These are phyloP conservation scores for Hylaea fasciaria DNA, from an alignment of 2,888 invertebrate species.

Conservation along the genomic window DNA sequence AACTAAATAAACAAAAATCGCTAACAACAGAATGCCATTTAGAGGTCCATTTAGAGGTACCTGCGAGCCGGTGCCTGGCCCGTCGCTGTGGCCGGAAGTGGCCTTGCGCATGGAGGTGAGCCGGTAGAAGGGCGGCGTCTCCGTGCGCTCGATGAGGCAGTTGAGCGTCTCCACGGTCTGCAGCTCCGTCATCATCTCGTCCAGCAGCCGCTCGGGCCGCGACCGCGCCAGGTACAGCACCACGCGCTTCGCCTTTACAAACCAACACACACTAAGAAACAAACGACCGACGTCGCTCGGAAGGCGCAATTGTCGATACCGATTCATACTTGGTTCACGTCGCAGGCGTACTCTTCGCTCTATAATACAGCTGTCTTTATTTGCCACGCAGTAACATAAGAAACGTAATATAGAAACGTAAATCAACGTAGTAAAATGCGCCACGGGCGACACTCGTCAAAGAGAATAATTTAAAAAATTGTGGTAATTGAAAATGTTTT, in stretches of 20 bases:
- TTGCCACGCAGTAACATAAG: too few relatives aligned
- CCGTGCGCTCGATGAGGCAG: constrained; percentile 97
- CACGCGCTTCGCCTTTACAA: constrained; percentile 96
- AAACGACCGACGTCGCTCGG: too few relatives aligned
- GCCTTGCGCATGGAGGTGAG: constrained; percentile 96
- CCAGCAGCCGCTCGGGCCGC: constrained; percentile 95
- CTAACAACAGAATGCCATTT: too few relatives aligned
- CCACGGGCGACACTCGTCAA: neutral
- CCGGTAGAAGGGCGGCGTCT: constrained; percentile 99
- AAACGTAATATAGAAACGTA: too few relatives aligned
- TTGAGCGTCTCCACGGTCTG: constrained; percentile 98
- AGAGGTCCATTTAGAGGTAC: constrained; percentile 50
- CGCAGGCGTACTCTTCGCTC: too few relatives aligned
- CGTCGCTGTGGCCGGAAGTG: constrained; percentile 87
- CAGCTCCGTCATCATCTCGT: constrained; percentile 98
- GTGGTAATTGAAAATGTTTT: neutral
- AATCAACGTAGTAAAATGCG: too few relatives aligned
- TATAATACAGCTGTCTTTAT: too few relatives aligned
- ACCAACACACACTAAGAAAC: too few relatives aligned
- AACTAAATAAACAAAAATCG: too few relatives aligned
- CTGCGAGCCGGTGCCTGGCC: constrained; percentile 77
- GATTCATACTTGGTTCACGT: too few relatives aligned
- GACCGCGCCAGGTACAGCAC: constrained; percentile 96
- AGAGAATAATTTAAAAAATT: neutral
- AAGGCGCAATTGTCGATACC: too few relatives aligned